Evolutionary conservation across 2,113 vertebrate genomes (phyloP), one percentile per base, ranked within the genome.

Genomic region (Collichthys lucidus): DNA sequence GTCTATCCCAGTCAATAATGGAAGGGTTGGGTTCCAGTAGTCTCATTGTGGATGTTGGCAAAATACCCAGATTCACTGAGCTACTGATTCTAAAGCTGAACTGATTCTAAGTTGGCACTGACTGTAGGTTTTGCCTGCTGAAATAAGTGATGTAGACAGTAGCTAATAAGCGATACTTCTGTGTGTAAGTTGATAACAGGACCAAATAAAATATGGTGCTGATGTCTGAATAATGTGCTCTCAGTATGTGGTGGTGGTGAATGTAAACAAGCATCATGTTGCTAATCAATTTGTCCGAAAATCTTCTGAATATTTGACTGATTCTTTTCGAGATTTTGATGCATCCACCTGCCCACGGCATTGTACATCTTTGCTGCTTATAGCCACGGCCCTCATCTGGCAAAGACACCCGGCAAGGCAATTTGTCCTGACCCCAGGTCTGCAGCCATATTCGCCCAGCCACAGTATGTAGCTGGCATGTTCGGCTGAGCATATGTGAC

Each of bases 341-440:
- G 22, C 24, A 17, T 17, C 57, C 44, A 11, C 20, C 61, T 24
- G 19, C 72, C 65, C 60, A 80, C 29, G 0, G 29, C 20, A 46
- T n/a, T 47, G 55, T 56, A 3, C 56, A n/a, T 56, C 24, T 14
- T 57, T n/a, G 35, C 26, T 59, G 74, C 71, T 77, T 66, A 40
- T 40, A 59, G 63, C 87, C 62, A 7, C 20, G 2, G 67, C 59
- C 63, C 78, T 89, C 87, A 83, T 89, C 88, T 92, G 91, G 90
- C 80, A 83, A 49, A 59, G 46, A 68, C 67, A 31, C 22, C 40
- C 49, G 71, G 83, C 61, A 59, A 91, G 83, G 82, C 82, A 87
- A 85, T 91, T 92, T 92, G 91, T 87, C 50, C 69, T 76, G 84
- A 92, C 89, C 90, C 87, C 85, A 44, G 76, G 80, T 77, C 73